Conservation (phyloP, 2,888 invertebrate species). For the Hesperia comma region DNA sequence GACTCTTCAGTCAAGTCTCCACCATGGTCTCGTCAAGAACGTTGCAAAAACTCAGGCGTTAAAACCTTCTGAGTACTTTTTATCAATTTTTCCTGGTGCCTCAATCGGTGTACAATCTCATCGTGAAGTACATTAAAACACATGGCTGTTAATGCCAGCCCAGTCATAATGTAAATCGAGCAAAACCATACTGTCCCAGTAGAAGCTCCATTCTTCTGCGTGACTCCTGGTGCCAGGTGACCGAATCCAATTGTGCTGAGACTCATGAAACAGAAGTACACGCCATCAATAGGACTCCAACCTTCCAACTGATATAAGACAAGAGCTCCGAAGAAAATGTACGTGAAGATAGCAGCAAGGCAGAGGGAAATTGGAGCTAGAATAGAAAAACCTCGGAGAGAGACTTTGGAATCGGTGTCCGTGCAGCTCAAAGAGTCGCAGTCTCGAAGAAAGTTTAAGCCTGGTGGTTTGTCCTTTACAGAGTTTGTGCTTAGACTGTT, state of each 20-base stretch:
- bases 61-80: slow-evolving; percentile 71
- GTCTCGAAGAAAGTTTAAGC: slow-evolving; percentile 74
- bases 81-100: slow-evolving; percentile 82
- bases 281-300: slow-evolving; percentile 95
- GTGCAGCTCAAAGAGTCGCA: slow-evolving; percentile 85
- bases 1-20: slow-evolving; percentile 74
- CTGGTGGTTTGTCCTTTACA: slow-evolving; percentile 74
- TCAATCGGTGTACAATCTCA: slow-evolving; percentile 92
- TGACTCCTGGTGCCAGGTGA: slow-evolving; percentile 90
- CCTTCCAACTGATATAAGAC: slow-evolving; percentile 95
- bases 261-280: slow-evolving; percentile 98
- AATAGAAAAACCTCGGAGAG: slow-evolving; percentile 89
- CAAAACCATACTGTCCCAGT: slow-evolving; percentile 93
- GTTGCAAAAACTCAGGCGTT: slow-evolving; percentile 73
- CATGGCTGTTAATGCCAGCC: slow-evolving; percentile 95
- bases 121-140: slow-evolving; percentile 95
- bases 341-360: slow-evolving; percentile 94
- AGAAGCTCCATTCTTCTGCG: slow-evolving; percentile 76
- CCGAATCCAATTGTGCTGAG: slow-evolving; percentile 96
- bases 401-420: slow-evolving; percentile 87
- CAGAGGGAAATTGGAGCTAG: slow-evolving; percentile 95
- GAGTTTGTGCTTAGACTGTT: slow-evolving; percentile 73
- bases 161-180: slow-evolving; percentile 94
- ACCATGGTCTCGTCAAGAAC: slow-evolving; percentile 80
- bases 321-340: slow-evolving; percentile 95